Evolutionary conservation across 2,888 invertebrate species (phyloP).

Genomic region (Biston stratarius): DNA sequence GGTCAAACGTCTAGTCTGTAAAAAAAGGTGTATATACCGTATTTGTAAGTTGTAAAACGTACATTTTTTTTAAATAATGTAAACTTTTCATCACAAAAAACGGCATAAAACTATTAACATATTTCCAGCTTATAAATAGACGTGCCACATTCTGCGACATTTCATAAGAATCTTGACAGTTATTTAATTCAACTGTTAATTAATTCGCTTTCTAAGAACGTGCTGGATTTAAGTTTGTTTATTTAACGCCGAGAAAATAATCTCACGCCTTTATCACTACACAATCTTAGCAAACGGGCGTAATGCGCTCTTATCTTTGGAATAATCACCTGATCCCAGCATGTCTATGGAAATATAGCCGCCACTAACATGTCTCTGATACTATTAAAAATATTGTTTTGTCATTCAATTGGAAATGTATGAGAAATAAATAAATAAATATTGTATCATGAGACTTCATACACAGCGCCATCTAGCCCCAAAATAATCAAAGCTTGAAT

Average conservation of each 20-base stretch:
- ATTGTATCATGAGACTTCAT: too few relatives aligned
- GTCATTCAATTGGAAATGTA: not conserved
- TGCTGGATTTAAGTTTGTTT: constrained; percentile 24
- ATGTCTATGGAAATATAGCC: constrained; percentile 26
- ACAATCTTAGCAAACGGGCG: constrained; percentile 35
- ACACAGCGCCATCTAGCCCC: too few relatives aligned
- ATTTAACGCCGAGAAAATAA: constrained; percentile 29
- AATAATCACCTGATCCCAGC: constrained; percentile 35
- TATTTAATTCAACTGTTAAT: constrained; percentile 11
- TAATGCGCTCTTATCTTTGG: constrained; percentile 30
- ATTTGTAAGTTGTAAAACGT: too few relatives aligned
- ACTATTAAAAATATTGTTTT: not conserved
- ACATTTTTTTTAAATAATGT: too few relatives aligned
- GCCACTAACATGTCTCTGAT: not conserved
- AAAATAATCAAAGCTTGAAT: too few relatives aligned
- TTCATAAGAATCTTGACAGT: not conserved
- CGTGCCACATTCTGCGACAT: not conserved
- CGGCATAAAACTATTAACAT: too few relatives aligned
- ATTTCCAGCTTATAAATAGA: too few relatives aligned
- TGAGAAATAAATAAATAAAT: too few relatives aligned
- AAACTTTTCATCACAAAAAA: too few relatives aligned
- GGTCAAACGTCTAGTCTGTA: too few relatives aligned
- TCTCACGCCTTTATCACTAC: constrained; percentile 31
- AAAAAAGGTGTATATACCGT: too few relatives aligned
- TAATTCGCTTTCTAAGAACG: constrained; percentile 31